Percentiles rank a stretch among this genome's conserved stretches.
Conservation (phyloP, 1,140 invertebrate genomes). For the Ceratosolen fusciceps region DNA sequence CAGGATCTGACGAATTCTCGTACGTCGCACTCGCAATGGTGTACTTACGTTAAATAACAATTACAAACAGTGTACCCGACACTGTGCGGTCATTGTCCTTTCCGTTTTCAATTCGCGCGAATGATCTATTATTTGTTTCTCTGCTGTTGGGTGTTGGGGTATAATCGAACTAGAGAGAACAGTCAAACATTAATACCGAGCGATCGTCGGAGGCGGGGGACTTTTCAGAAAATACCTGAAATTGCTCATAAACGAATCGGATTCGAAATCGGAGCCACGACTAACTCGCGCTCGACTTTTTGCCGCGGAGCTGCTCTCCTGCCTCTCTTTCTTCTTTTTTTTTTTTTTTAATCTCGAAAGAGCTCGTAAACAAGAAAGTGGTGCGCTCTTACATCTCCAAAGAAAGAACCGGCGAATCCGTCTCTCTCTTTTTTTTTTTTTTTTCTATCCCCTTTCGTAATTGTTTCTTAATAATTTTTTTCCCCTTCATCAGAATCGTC, state of each 20-base stretch:
- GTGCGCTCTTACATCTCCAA: neutral
- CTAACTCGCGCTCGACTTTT: neutral
- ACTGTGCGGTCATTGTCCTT: too few species aligned
- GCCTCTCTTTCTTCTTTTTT: neutral
- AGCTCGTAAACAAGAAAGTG: neutral
- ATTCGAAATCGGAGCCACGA: neutral
- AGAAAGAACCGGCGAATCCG: neutral
- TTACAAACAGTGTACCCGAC: too few species aligned
- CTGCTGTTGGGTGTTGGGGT: too few species aligned
- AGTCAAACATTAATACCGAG: too few species aligned
- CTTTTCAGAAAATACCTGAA: neutral
- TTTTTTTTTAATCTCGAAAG: conserved; percentile 5
- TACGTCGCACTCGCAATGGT: too few species aligned
- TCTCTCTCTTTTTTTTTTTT: neutral
- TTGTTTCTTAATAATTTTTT: conserved; percentile 53
- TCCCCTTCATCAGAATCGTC: too few species aligned
- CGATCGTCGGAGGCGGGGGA: too few species aligned
- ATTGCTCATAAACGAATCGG: conserved; percentile 3
- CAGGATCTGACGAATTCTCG: neutral
- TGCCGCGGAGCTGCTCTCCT: neutral
- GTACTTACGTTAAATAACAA: too few species aligned
- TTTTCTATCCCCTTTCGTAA: neutral
- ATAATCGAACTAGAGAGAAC: too few species aligned
- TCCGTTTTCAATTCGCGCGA: too few species aligned
- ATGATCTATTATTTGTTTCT: too few species aligned